Conservation (phyloP, 1,140 invertebrate species). For the Eumeta japonica region DNA sequence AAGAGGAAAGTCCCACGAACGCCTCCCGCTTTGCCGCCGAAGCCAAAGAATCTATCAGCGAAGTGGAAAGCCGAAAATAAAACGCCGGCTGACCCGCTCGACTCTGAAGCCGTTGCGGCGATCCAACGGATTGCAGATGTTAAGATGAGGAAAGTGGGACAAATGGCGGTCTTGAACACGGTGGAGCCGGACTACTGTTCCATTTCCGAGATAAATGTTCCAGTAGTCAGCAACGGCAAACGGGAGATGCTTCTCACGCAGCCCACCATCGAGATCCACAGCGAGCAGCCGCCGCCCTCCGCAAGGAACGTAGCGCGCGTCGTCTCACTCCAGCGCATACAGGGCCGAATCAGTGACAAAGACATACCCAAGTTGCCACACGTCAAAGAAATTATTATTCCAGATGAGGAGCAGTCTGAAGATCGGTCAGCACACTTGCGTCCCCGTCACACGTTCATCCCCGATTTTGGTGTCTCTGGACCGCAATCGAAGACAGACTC, state of each 20-base stretch:
- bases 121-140: constrained; percentile 62
- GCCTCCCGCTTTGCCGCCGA: constrained; percentile 69
- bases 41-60: constrained; percentile 65
- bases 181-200: constrained; percentile 65
- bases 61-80: constrained; percentile 58
- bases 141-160: constrained; percentile 54
- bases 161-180: constrained; percentile 46
- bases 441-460: constrained; percentile 32
- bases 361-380: constrained; percentile 63
- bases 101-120: constrained; percentile 65
- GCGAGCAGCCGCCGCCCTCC: constrained; percentile 47
- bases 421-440: constrained; percentile 24
- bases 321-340: constrained; percentile 44
- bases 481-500: constrained; percentile 50
- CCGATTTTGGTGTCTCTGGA: constrained; percentile 40
- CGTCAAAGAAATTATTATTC: constrained; percentile 64
- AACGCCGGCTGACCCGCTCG: constrained; percentile 40
- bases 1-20: constrained; percentile 61
- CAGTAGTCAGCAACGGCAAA: constrained; percentile 57
- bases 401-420: constrained; percentile 55
- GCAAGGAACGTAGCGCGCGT: constrained; percentile 45
- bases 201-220: constrained; percentile 65
- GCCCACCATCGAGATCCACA: constrained; percentile 54
- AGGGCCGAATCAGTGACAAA: constrained; percentile 56
- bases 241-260: constrained; percentile 53